Conservation (phyloP, 2,888 invertebrate genomes). For the Hydropsyche betteni region DNA sequence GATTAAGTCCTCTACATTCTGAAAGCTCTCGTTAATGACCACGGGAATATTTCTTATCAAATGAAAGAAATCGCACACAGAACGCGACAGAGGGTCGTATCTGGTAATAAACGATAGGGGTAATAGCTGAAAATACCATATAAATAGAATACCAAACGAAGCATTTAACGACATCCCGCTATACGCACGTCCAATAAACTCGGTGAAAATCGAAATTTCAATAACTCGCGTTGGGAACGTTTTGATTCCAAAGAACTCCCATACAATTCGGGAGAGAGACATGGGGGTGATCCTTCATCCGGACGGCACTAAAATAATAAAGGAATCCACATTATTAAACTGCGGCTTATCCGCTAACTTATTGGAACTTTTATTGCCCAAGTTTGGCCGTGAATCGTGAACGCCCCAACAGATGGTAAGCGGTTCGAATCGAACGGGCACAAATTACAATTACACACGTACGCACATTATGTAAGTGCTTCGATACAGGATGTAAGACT, state of each 20-base stretch:
- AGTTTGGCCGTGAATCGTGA: slow-evolving; percentile 41
- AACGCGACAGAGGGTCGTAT: too few relatives aligned
- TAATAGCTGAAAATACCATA: too few relatives aligned
- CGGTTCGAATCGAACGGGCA: slow-evolving; percentile 25
- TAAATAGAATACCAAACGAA: too few relatives aligned
- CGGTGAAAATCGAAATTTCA: too few relatives aligned
- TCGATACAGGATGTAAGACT: slow-evolving; percentile 10
- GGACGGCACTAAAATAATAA: slow-evolving; percentile 37
- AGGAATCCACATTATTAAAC: slow-evolving; percentile 42
- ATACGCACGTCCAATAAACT: too few relatives aligned
- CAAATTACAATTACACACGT: slow-evolving; percentile 17
- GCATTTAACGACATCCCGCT: too few relatives aligned
- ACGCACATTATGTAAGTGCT: neutral
- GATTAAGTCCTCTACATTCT: slow-evolving; percentile 23
- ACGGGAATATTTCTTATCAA: slow-evolving; percentile 18
- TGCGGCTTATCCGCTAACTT: slow-evolving; percentile 41
- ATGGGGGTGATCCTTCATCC: neutral
- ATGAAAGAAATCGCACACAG: neutral
- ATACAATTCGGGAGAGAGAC: neutral
- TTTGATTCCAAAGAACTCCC: too few relatives aligned
- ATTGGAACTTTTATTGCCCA: slow-evolving; percentile 42
- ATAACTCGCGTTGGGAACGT: too few relatives aligned
- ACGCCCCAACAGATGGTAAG: slow-evolving; percentile 38
- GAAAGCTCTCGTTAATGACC: slow-evolving; percentile 24
- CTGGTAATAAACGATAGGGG: too few relatives aligned